phyloP scores from a whole-genome alignment of 2,113 vertebrate genomes.

The Pipra filicauda region DNA sequence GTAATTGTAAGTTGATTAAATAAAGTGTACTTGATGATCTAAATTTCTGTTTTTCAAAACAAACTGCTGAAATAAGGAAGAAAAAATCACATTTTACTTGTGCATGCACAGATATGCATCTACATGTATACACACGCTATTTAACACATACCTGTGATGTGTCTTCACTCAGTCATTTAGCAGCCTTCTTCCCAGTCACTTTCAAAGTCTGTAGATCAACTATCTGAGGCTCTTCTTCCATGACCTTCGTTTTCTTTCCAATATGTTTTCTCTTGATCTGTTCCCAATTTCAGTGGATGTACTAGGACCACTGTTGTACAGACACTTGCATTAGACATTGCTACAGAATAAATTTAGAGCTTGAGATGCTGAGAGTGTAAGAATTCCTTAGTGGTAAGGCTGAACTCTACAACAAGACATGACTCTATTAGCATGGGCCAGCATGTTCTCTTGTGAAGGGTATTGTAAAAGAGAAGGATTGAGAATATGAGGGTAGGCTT shows the following conservation, averaged over 20 bases:
- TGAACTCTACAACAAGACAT: background rate
- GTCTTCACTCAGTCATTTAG: background rate
- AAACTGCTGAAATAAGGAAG: background rate
- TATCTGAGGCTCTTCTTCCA: background rate
- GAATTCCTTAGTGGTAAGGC: background rate
- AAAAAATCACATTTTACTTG: background rate
- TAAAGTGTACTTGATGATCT: background rate
- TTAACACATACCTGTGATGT: background rate
- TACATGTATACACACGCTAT: background rate
- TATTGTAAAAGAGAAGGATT: background rate
- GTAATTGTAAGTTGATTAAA: background rate
- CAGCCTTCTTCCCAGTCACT: background rate
- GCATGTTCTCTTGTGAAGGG: background rate
- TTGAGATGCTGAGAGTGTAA: background rate
- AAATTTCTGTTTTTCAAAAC: background rate
- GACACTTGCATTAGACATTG: fast-evolving
- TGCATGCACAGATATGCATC: fast-evolving
- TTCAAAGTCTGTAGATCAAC: background rate
- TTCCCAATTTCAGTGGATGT: background rate
- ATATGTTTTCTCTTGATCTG: background rate
- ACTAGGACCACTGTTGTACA: fast-evolving
- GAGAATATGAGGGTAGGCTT: background rate
- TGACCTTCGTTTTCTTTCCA: background rate
- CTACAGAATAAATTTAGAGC: background rate
- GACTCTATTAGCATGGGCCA: background rate